These are phyloP conservation scores for Agelastica alni DNA, from an alignment of 2,888 invertebrate genomes.

Conservation along the genomic window DNA sequence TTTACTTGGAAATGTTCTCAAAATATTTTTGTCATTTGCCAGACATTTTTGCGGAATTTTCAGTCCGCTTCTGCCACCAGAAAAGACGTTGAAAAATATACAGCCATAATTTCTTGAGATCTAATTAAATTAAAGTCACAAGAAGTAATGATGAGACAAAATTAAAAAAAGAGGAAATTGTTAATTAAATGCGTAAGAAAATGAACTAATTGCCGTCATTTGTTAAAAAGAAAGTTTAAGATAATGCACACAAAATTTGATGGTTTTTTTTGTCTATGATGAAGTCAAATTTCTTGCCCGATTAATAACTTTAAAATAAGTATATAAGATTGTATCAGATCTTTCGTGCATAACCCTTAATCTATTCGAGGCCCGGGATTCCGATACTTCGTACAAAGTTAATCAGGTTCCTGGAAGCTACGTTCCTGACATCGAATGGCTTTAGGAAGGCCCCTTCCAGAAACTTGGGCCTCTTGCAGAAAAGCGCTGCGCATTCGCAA, in stretches of 20 bases:
- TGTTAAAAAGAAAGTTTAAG: conserved; percentile 34
- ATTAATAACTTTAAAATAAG: no score
- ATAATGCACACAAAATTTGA: conserved; percentile 10
- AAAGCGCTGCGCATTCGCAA: no score
- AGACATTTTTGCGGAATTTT: conserved; percentile 1
- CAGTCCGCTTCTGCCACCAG: not conserved
- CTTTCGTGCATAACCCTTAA: no score
- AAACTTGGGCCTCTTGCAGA: no score
- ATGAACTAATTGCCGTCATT: conserved; percentile 48
- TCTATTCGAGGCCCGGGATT: no score
- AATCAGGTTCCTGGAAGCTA: no score
- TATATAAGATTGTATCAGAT: no score
- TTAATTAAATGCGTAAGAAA: conserved; percentile 51
- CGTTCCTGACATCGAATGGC: no score
- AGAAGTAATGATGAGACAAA: conserved; percentile 50
- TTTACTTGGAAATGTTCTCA: no score
- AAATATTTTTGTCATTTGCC: no score
- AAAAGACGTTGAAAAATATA: conserved; percentile 26
- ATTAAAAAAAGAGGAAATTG: conserved; percentile 52
- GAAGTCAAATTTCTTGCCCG: not conserved
- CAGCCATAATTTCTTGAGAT: conserved; percentile 26
- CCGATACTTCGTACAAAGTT: no score
- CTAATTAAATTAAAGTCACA: conserved; percentile 52
- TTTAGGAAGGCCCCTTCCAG: no score
- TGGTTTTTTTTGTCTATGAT: not conserved